These are phyloP conservation scores for Caenorhabditis sp. DNA, from an alignment of 2,888 invertebrate genomes.

Conservation along the genomic window DNA sequence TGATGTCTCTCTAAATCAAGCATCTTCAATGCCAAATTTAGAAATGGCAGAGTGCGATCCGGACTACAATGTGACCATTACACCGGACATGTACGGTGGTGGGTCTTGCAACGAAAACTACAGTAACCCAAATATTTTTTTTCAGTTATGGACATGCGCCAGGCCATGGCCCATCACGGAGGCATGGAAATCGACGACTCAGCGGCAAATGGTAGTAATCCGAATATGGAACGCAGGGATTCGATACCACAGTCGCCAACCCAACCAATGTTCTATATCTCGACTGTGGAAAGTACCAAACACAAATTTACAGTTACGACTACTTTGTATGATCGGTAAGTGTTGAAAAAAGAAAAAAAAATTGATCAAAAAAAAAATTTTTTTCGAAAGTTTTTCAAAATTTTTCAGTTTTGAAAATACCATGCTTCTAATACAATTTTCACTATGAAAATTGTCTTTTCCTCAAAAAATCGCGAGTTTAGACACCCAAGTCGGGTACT, in stretches of 20 bases:
- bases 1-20: conserved; percentile 63
- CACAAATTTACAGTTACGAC: conserved; percentile 79
- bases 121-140: too few relatives aligned
- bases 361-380: background rate
- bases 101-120: too few relatives aligned
- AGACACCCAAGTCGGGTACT: too few relatives aligned
- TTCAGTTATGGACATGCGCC: conserved; percentile 66
- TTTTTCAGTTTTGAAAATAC: too few relatives aligned
- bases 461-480: too few relatives aligned
- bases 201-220: too few relatives aligned
- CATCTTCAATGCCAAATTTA: conserved; percentile 73
- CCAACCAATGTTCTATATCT: conserved; percentile 74
- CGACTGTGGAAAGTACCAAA: conserved; percentile 72
- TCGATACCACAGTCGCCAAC: conserved; percentile 62
- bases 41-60: conserved; percentile 77
- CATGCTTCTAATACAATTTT: too few relatives aligned
- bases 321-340: conserved; percentile 60
- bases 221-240: conserved; percentile 36
- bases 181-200: conserved; percentile 63
- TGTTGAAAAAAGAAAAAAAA: background rate
- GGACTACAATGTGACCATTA: conserved; percentile 81
- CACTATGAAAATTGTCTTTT: too few relatives aligned
- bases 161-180: conserved; percentile 64
- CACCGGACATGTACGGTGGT: conserved; percentile 79
- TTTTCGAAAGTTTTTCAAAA: background rate